These are phyloP conservation scores for Punctoribates punctum DNA, from an alignment of 2,888 invertebrate species.

Conservation along the genomic window DNA sequence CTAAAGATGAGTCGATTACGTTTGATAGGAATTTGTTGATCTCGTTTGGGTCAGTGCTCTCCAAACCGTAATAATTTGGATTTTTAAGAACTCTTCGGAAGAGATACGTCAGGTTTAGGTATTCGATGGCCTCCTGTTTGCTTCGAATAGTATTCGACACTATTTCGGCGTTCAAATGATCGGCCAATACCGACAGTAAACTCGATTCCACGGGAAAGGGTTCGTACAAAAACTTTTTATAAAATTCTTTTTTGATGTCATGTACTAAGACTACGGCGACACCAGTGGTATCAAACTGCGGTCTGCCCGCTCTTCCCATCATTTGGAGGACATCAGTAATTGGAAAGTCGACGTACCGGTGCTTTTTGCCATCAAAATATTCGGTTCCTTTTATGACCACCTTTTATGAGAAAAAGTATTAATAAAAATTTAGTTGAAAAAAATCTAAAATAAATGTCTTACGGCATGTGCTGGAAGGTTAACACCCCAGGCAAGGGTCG, in stretches of 20 bases:
- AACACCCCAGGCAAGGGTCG: conserved; percentile 83
- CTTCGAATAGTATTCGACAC: conserved; percentile 89
- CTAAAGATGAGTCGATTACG: conserved; percentile 73
- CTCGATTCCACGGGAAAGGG: conserved; percentile 99
- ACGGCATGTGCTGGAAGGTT: conserved; percentile 92
- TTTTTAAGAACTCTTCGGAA: conserved; percentile 86
- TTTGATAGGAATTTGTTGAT: conserved; percentile 68
- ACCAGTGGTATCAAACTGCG: conserved; percentile 89
- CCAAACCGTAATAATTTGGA: conserved; percentile 82
- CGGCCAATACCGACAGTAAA: conserved; percentile 80
- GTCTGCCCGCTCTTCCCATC: conserved; percentile 98
- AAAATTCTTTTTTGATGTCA: conserved; percentile 96
- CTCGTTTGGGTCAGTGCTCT: conserved; percentile 62
- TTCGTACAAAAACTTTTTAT: conserved; percentile 97
- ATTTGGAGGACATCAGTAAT: conserved; percentile 99
- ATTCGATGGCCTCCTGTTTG: conserved; percentile 89
- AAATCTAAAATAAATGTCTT: no score
- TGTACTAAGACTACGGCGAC: conserved; percentile 69
- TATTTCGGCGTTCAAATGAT: conserved; percentile 93
- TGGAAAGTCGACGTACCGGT: conserved; percentile 98
- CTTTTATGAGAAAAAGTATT: neutral
- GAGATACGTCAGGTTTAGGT: conserved; percentile 98
- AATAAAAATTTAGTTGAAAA: conserved; percentile 22
- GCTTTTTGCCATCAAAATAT: conserved; percentile 93
- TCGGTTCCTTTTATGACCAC: conserved; percentile 99